These are phyloP conservation scores for Poliocrania exsul DNA, from an alignment of 2,797 vertebrate species.

Conservation along the genomic window DNA sequence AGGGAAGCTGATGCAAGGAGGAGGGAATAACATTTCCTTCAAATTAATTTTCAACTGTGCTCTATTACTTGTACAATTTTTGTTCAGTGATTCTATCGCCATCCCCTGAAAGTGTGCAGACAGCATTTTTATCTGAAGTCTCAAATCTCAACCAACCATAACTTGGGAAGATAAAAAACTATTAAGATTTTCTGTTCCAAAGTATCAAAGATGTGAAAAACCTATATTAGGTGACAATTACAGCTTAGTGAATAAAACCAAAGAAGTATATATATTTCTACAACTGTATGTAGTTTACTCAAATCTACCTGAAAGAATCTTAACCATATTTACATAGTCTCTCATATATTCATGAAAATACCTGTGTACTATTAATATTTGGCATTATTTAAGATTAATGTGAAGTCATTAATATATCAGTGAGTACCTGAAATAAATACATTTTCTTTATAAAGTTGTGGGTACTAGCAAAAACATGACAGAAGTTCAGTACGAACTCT, in stretches of 20 bases:
- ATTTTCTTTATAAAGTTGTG: background rate
- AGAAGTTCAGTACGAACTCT: background rate
- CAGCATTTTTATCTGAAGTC: background rate
- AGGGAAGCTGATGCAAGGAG: background rate
- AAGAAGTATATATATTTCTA: background rate
- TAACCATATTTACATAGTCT: background rate
- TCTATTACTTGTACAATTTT: background rate
- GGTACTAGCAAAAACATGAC: background rate
- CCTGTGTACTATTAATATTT: background rate
- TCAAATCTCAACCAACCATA: background rate
- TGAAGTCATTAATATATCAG: background rate
- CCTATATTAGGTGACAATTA: rapidly evolving
- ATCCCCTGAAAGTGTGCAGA: background rate
- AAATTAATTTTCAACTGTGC: background rate
- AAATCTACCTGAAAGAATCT: background rate
- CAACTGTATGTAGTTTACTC: background rate
- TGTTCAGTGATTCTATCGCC: background rate
- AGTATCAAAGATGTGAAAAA: background rate
- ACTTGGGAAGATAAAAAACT: background rate
- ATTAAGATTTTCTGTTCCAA: background rate
- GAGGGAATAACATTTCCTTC: background rate
- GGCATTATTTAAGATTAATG: background rate
- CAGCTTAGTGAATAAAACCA: background rate
- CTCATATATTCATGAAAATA: background rate
- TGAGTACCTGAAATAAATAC: background rate